A percentile compares a stretch with the other conserved stretches of the same genome.
Evolutionary conservation across 2,888 invertebrate genomes (phyloP).

Genomic region (Sminthurinus aureus): DNA sequence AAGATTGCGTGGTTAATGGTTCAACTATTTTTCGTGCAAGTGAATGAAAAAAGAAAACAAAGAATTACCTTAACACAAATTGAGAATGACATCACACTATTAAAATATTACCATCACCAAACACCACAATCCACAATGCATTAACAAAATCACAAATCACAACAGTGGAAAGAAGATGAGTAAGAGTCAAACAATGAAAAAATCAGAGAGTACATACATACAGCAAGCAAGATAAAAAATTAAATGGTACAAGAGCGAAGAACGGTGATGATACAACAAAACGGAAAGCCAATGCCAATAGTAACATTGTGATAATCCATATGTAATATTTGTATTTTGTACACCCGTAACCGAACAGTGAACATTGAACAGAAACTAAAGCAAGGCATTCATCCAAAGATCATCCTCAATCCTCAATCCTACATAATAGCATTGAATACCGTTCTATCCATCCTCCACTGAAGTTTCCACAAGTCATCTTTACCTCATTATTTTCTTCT

Average conservation of each 20-base stretch:
- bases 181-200: background rate
- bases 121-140: background rate
- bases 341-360: too few relatives aligned
- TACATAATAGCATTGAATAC: too few relatives aligned
- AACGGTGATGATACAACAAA: background rate
- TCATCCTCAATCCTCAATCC: too few relatives aligned
- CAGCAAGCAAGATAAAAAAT: background rate
- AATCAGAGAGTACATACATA: background rate
- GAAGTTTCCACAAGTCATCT: slow-evolving; percentile 5
- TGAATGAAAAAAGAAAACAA: background rate
- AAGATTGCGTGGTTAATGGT: background rate
- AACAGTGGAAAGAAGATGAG: slow-evolving; percentile 2
- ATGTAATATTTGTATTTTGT: too few relatives aligned
- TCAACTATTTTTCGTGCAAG: background rate
- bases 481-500: slow-evolving; percentile 17
- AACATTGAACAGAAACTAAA: too few relatives aligned
- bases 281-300: too few relatives aligned
- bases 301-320: too few relatives aligned
- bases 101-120: background rate
- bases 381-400: too few relatives aligned
- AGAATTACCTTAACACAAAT: background rate
- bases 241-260: background rate
- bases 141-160: background rate
- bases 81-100: background rate
- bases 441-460: background rate